Base-by-base conservation (phyloP, 2,113 vertebrate genomes). In the Sula dactylatra region DNA sequence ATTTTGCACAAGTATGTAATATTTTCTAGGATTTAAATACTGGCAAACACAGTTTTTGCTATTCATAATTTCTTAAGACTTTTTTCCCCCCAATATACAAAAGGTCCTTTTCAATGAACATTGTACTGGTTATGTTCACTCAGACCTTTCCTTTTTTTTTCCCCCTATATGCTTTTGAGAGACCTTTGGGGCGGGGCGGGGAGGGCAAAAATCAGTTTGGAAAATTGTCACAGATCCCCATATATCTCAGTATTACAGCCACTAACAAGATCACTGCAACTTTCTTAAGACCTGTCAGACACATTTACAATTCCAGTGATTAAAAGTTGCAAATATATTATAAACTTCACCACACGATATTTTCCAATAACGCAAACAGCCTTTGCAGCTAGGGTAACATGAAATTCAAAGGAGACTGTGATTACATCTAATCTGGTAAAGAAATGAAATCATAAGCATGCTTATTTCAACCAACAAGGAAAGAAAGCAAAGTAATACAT, bases 371-470 rank as follows among this genome's bases (percentile, higher is more conserved):
- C 62, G 90, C 86, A 97, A 98, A 97, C 96, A 87, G 86, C 94
- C 84, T 97, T 97, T 96, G 86, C 67, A 96, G 78, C 90, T 96
- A 89, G 82, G 71, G 86, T 81, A 94, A 92, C 92, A 91, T 89
- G 94, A 95, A 94, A 97, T 98, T 98, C 88, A 92, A 97, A 97
- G 95, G 90, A 89, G 92, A 94, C 93, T 97, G 98, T 98, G 97
- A 98, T 98, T 97, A 97, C 92, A 91, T 87, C 93, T 96, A 93
- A 97, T 96, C 90, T 96, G 90, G 92, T 96, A 96, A 97, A 98
- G 97, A 97, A 98, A 96, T 89, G 31, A 96, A 97, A 97, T 97
- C 93, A 97, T 97, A 98, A 98, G 97, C 83, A 81, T 90, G 58
- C 78, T 97, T 97, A 96, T 98, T 97, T 97, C 96, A 95, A 88